Conservation (phyloP, 2,888 invertebrate species). For the Drosophila conformis region DNA sequence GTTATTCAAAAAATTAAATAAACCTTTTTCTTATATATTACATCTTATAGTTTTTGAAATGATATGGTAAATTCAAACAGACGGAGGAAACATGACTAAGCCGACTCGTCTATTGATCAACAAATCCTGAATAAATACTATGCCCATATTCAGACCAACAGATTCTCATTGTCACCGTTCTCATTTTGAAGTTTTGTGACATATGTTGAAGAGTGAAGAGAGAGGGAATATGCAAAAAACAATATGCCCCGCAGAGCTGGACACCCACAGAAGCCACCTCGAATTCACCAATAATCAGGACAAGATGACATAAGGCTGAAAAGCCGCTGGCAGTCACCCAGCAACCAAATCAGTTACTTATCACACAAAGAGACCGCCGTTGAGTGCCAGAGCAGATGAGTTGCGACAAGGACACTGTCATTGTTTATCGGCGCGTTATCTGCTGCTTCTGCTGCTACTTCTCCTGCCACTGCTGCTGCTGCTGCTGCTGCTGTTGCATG, state of each 20-base stretch:
- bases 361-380: constrained; percentile 38
- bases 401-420: constrained; percentile 41
- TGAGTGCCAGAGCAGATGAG: constrained; percentile 37
- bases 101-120: neutral
- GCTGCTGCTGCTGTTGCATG: constrained; percentile 38
- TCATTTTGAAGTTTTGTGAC: constrained; percentile 37
- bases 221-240: neutral
- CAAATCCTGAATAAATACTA: neutral
- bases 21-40: neutral
- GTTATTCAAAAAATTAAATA: neutral
- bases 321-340: constrained; percentile 1
- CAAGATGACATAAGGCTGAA: constrained; percentile 32
- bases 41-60: neutral
- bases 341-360: constrained; percentile 58
- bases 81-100: neutral
- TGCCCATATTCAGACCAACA: neutral
- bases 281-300: constrained; percentile 19
- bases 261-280: constrained; percentile 53
- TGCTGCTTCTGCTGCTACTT: constrained; percentile 28
- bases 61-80: neutral
- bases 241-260: constrained; percentile 28
- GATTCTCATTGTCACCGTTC: neutral
- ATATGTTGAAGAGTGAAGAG: constrained; percentile 51
- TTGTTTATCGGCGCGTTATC: constrained; percentile 68
- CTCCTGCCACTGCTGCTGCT: constrained; percentile 14